Percentiles rank a stretch among this genome's conserved stretches.
Evolutionary conservation across 2,797 vertebrate genomes (phyloP).

Genomic region (Propithecus perrieri): DNA sequence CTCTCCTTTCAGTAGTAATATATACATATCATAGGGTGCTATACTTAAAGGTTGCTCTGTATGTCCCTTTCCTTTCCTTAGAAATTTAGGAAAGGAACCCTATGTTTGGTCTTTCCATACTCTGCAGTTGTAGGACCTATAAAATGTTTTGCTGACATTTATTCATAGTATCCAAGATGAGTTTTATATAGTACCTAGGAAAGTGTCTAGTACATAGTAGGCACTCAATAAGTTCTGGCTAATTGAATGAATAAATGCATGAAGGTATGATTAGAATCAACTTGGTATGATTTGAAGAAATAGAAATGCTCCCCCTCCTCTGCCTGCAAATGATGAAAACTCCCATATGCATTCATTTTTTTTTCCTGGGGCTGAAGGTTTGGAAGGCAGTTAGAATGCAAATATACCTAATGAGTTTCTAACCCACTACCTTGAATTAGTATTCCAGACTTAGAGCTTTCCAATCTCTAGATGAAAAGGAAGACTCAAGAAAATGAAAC

Average conservation of each 20-base stretch:
- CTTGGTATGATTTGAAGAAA: slow-evolving; percentile 30
- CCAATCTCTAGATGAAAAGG: background rate
- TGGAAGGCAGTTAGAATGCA: background rate
- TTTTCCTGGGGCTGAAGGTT: background rate
- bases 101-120: background rate
- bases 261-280: slow-evolving; percentile 34
- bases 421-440: slow-evolving; percentile 20
- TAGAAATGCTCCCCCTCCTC: background rate
- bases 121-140: background rate
- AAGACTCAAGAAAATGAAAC: slow-evolving; percentile 2
- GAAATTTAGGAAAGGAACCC: background rate
- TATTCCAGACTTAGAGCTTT: background rate
- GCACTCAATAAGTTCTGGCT: background rate
- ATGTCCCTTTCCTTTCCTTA: background rate
- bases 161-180: slow-evolving; percentile 19
- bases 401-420: background rate
- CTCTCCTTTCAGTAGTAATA: background rate
- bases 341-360: background rate
- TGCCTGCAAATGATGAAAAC: background rate
- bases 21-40: background rate
- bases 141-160: slow-evolving; percentile 27
- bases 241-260: background rate
- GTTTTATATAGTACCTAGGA: background rate
- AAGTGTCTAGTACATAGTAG: background rate
- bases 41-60: background rate